phyloP scores from a whole-genome alignment of 2,113 vertebrate species.

The Callipepla squamata region DNA sequence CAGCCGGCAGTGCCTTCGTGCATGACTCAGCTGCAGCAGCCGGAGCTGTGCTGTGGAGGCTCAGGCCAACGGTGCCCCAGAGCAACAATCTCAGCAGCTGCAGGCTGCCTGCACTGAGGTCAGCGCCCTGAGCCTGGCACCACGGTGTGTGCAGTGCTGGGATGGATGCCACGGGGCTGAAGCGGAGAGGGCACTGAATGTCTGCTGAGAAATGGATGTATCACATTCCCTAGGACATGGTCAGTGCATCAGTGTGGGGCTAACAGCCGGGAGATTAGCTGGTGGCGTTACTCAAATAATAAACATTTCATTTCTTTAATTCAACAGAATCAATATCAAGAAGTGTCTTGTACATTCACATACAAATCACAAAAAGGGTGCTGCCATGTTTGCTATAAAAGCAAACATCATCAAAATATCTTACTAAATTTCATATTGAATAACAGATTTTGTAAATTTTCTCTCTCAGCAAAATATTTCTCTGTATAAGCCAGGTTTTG shows the following conservation, averaged over 20 bases:
- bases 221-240: background rate
- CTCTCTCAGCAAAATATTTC: conserved; percentile 5
- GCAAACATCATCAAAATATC: background rate
- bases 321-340: background rate
- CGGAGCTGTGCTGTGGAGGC: conserved; percentile 4
- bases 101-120: background rate
- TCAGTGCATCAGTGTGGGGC: background rate
- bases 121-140: background rate
- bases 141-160: background rate
- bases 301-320: background rate
- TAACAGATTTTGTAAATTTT: background rate
- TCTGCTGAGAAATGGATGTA: background rate
- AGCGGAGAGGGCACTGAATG: background rate
- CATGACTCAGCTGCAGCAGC: conserved; percentile 58
- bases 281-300: background rate
- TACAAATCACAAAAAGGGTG: background rate
- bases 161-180: background rate
- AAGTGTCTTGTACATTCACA: background rate
- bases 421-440: background rate
- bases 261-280: background rate
- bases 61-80: conserved; percentile 4
- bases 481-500: conserved; percentile 37
- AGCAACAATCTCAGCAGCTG: background rate
- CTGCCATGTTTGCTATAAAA: background rate
- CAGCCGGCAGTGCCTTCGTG: background rate